Conservation (phyloP, 2,888 invertebrate genomes). For the Adelognathus sp. region DNA sequence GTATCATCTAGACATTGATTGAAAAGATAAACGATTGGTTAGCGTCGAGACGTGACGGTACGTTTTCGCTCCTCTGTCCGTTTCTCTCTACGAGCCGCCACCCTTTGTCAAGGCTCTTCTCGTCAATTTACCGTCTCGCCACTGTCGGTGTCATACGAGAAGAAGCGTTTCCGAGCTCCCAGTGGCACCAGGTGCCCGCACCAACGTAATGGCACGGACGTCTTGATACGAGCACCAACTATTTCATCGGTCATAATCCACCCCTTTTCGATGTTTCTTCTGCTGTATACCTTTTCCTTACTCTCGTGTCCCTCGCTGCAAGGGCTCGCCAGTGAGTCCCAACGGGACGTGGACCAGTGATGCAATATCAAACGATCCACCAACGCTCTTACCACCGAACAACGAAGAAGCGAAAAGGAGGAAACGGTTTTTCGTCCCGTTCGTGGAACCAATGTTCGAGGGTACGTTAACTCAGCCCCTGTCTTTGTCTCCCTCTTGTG, state of each 20-base stretch:
- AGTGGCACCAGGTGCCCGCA: constrained; percentile 58
- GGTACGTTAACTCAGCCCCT: too few species aligned
- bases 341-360: constrained; percentile 30
- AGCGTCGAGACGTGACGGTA: neutral
- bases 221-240: constrained; percentile 70
- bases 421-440: constrained; percentile 13
- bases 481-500: neutral
- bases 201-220: constrained; percentile 49
- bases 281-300: constrained; percentile 1
- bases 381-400: neutral
- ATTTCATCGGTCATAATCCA: constrained; percentile 75
- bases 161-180: too few species aligned
- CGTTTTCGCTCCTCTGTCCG: neutral
- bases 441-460: constrained; percentile 15
- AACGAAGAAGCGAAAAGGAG: constrained; percentile 9
- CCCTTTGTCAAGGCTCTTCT: neutral
- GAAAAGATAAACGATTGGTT: constrained; percentile 17
- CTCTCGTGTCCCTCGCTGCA: constrained; percentile 7
- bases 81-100: neutral
- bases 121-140: too few species aligned
- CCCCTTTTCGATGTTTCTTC: constrained; percentile 45
- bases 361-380: constrained; percentile 32
- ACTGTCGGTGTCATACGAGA: constrained; percentile 20
- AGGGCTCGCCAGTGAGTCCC: constrained; percentile 25
- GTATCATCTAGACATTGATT: constrained; percentile 35